Evolutionary conservation across 2,113 vertebrate species (phyloP), one percentile per base, ranked within the genome.

Genomic region (Antechinus flavipes): DNA sequence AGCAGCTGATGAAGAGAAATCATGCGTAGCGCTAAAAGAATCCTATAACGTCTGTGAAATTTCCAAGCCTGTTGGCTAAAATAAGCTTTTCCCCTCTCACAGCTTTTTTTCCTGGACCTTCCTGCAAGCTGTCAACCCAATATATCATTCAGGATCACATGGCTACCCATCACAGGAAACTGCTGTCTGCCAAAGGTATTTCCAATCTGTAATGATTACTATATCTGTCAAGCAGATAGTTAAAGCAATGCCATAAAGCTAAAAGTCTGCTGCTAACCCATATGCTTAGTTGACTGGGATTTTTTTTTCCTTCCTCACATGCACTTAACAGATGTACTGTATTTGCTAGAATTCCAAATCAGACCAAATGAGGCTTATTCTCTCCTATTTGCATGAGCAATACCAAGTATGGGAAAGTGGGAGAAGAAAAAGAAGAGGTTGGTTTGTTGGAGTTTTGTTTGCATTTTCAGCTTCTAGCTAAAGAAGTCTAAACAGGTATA

Each of bases 91-190:
- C 92, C 11, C 6, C 26, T 97, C 94, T 96, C 22, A 0, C 93
- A 98, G 94, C 96, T 94, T 98, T 98, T 95, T 93, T 94, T 93
- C 94, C 97, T 0, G 95, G 98, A 97, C 95, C 95, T 97, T 98
- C 98, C 93, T 97, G 93, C 93, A 98, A 98, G 89, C 95, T 99
- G 90, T 99, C 98, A 96, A 97, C 54, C 89, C 98, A 98, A 91
- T 98, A 98, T 52, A 96, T 98, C 76, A 95, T 97, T 97, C 97
- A 97, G 97, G 97, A 98, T 94, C 97, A 97, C 55, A 97, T 97
- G 95, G 93, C 96, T 68, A 92, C 91, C 94, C 97, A 98, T 97
- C 97, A 98, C 94, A 97, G 97, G 94, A 98, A 98, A 94, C 42
- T 98, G 94, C 94, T 97, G 22, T 97, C 97, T 97, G 95, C 98